These are phyloP conservation scores for Cyclina sinensis DNA, from an alignment of 1,140 invertebrate genomes.

Conservation along the genomic window DNA sequence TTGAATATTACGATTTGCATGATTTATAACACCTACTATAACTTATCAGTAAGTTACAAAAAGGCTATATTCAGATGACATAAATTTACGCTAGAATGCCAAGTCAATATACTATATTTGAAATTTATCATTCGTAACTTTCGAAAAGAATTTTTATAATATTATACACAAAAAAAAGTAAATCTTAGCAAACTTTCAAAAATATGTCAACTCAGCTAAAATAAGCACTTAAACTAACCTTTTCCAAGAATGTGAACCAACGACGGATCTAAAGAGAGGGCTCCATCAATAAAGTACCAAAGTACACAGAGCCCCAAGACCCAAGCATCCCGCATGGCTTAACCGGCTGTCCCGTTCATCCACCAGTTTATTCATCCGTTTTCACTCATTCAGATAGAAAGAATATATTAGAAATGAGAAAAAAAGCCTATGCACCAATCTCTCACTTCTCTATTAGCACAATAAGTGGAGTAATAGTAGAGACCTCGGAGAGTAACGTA, in stretches of 20 bases:
- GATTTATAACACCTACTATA: neutral
- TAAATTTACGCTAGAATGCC: neutral
- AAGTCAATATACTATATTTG: neutral
- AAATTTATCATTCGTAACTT: neutral
- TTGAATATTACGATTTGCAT: neutral
- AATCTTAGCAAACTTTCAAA: neutral
- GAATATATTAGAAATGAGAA: constrained; percentile 40
- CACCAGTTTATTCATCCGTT: constrained; percentile 52
- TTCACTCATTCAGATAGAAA: constrained; percentile 55
- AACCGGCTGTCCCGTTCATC: constrained; percentile 59
- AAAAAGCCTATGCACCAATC: constrained; percentile 35
- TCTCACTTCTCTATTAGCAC: constrained; percentile 40
- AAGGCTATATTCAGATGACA: neutral
- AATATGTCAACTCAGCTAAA: constrained; percentile 37
- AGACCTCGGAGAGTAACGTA: neutral
- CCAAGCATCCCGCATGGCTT: constrained; percentile 68
- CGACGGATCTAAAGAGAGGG: constrained; percentile 47
- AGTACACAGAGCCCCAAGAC: constrained; percentile 61
- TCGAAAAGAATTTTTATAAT: neutral
- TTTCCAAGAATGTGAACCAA: constrained; percentile 47
- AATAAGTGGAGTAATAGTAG: constrained; percentile 30
- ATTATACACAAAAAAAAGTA: neutral
- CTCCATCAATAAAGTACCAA: constrained; percentile 37
- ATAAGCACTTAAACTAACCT: constrained; percentile 41
- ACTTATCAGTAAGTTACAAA: neutral